Evolutionary conservation across 2,888 invertebrate species (phyloP), one percentile per base, ranked within the genome.

Genomic region (Thymelicus acteon): DNA sequence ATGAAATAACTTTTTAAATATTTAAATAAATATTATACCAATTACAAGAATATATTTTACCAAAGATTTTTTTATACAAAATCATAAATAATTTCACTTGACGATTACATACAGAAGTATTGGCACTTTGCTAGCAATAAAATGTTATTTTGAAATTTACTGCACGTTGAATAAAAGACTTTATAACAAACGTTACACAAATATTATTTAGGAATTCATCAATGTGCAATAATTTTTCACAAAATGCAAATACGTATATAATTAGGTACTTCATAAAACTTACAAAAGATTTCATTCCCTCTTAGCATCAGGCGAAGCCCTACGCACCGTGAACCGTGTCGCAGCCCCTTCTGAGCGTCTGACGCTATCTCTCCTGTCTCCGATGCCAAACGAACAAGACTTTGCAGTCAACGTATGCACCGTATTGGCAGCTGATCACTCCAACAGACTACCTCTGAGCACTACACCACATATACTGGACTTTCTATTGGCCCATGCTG

Each of bases 321-420:
- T 92, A 0, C 88, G 90, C 0, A 78, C 88, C 0, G 78, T 71
- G 8, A 77, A 78, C 19, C 83, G 87, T 2, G 83, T 88, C 3
- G 92, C 92, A 0, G 92, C 92, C 6, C 90, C 94, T 0, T 96
- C 97, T 1, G 97, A 97, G 81, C 96, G 98, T 73, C 93, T 99
- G 72, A 96, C 98, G n/a, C 94, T 98, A 67, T 98, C 99, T 0
- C 94, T 99, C 52, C 93, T 98, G 67, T 98, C 98, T n/a, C 99
- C 99, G 0, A 95, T 99, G 86, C 99, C 99, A 7, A 99, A 99
- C 89, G 99, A 99, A 88, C 98, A 99, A 86, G 99, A 99, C 92
- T 98, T 99, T 88, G 99, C 99, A 39, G 97, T 99, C 80, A 99
- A 99, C 89, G 98, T 99, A 3, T 99, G 99, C 88, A 98, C 98